A percentile compares a stretch with the other conserved stretches of the same genome.
Conservation (phyloP, 92 coral and sea anemone genomes). For the Porites lobata region DNA sequence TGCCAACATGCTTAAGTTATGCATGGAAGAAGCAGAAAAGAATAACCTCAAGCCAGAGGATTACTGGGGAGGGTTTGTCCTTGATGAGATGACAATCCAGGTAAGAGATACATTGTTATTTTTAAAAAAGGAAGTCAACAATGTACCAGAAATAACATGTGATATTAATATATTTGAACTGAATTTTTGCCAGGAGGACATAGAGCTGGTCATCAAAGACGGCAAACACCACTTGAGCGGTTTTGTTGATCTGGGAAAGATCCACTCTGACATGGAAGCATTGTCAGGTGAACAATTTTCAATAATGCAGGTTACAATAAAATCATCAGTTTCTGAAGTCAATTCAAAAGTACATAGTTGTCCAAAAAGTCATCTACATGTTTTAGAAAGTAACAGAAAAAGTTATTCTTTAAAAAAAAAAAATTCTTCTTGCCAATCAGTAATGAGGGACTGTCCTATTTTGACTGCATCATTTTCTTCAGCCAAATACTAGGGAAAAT, state of each 20-base stretch:
- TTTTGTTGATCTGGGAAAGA: slow-evolving; percentile 39
- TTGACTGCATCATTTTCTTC: too few species aligned
- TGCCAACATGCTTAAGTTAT: neutral
- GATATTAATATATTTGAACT: neutral
- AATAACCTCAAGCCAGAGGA: neutral
- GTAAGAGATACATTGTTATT: neutral
- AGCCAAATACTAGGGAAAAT: too few species aligned
- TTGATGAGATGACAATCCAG: slow-evolving; percentile 12
- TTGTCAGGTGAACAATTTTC: slow-evolving; percentile 9
- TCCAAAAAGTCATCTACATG: too few species aligned
- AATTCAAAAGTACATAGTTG: too few species aligned
- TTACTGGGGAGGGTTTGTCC: neutral
- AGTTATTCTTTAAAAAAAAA: too few species aligned
- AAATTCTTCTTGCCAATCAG: too few species aligned
- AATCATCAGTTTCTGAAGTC: too few species aligned
- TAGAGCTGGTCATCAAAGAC: slow-evolving; percentile 34
- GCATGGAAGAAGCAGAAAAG: neutral
- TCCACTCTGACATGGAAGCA: slow-evolving; percentile 43
- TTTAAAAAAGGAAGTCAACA: neutral
- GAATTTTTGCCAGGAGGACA: slow-evolving; percentile 22
- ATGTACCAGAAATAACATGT: neutral
- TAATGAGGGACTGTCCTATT: too few species aligned
- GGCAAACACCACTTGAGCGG: slow-evolving; percentile 37
- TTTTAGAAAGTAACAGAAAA: too few species aligned
- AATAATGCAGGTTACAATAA: too few species aligned